Evolutionary conservation across 2,113 vertebrate genomes (phyloP).

Genomic region (Gasterosteus aculeatus): DNA sequence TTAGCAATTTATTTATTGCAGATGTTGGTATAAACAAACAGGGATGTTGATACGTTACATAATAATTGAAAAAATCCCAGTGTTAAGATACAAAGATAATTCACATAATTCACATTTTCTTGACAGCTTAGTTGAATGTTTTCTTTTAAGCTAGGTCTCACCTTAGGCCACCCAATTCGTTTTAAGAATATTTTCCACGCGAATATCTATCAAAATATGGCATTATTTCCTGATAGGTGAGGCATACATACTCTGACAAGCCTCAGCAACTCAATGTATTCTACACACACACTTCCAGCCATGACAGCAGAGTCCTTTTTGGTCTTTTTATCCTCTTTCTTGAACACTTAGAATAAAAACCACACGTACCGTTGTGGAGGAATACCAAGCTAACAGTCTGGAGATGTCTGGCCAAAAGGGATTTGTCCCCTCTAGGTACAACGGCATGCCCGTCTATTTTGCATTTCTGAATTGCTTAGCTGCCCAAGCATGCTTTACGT

Average conservation of each 20-base stretch:
- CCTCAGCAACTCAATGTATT: constrained; percentile 79
- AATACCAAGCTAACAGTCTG: constrained; percentile 84
- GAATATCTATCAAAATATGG: constrained; percentile 78
- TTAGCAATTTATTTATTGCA: constrained; percentile 12
- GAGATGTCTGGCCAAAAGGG: constrained; percentile 91
- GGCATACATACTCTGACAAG: constrained; percentile 76
- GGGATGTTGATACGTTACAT: constrained; percentile 10
- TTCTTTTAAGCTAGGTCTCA: constrained; percentile 16
- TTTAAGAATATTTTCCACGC: constrained; percentile 70
- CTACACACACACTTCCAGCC: constrained; percentile 75
- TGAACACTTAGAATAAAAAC: constrained; percentile 80
- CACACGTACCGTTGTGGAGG: constrained; percentile 77
- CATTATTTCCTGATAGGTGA: constrained; percentile 79
- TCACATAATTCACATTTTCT: constrained; percentile 10
- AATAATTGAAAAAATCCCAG: constrained; percentile 1
- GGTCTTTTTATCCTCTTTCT: constrained; percentile 69
- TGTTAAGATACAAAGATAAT: constrained; percentile 7
- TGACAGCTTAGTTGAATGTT: constrained; percentile 6
- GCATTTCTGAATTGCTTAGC: constrained; percentile 98
- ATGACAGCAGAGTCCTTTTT: constrained; percentile 77
- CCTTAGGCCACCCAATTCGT: constrained; percentile 11
- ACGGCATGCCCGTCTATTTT: constrained; percentile 85
- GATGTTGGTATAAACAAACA: constrained; percentile 7
- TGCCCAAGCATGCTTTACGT: constrained; percentile 94
- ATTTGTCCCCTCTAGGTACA: constrained; percentile 92